These are phyloP conservation scores for Teleogryllus occipitalis DNA, from an alignment of 1,140 invertebrate species.

Conservation along the genomic window DNA sequence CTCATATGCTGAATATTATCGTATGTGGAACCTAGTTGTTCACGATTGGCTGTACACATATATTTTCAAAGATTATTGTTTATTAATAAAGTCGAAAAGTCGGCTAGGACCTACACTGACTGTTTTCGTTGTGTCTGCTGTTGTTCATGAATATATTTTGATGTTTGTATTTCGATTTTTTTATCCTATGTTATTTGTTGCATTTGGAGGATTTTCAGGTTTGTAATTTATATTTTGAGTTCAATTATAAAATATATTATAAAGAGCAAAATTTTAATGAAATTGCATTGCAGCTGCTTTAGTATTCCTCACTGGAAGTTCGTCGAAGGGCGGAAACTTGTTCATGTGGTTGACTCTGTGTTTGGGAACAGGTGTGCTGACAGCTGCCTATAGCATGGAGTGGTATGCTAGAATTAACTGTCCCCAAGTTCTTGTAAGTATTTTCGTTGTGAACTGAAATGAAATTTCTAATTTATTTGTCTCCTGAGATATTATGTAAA, in stretches of 20 bases:
- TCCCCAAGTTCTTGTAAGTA: slow-evolving; percentile 35
- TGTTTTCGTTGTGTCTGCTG: slow-evolving; percentile 57
- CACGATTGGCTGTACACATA: slow-evolving; percentile 92
- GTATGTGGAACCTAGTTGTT: slow-evolving; percentile 90
- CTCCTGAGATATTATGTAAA: neutral
- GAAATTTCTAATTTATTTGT: neutral
- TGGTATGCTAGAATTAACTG: slow-evolving; percentile 77
- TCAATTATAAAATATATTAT: neutral
- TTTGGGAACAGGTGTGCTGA: slow-evolving; percentile 63
- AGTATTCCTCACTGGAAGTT: slow-evolving; percentile 45
- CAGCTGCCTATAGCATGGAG: slow-evolving; percentile 76
- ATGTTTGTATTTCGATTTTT: slow-evolving; percentile 71
- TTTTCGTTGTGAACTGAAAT: slow-evolving; percentile 18
- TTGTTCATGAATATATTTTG: slow-evolving; percentile 81
- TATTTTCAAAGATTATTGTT: slow-evolving; percentile 78
- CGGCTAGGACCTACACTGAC: slow-evolving; percentile 43
- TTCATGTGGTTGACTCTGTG: slow-evolving; percentile 74
- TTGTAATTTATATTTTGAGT: slow-evolving; percentile 19
- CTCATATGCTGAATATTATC: slow-evolving; percentile 71
- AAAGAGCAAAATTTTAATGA: neutral
- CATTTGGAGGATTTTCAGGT: slow-evolving; percentile 54
- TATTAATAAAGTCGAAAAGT: slow-evolving; percentile 42
- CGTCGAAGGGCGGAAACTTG: slow-evolving; percentile 57
- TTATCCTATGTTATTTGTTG: slow-evolving; percentile 71
- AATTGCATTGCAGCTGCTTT: slow-evolving; percentile 36